Percentiles rank a stretch among this genome's conserved stretches.
Evolutionary conservation across 2,888 invertebrate species (phyloP).

Genomic region (Melanchra persicariae): DNA sequence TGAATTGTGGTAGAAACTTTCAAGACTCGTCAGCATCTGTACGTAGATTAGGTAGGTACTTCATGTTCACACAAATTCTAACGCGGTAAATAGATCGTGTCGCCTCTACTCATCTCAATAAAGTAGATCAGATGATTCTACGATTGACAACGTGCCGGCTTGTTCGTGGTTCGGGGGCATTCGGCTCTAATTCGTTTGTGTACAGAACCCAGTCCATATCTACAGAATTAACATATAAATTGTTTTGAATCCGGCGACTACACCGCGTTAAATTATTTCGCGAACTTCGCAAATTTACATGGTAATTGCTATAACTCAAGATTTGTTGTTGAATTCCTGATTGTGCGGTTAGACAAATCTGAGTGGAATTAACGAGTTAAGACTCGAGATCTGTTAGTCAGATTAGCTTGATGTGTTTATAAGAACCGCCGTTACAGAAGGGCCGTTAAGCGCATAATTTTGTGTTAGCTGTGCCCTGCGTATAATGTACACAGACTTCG

Average conservation of each 20-base stretch:
- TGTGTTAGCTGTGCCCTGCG: constrained; percentile 64
- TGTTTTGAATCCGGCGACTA: constrained; percentile 89
- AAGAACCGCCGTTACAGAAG: constrained; percentile 61
- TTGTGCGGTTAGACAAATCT: constrained; percentile 86
- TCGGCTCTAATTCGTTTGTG: constrained; percentile 68
- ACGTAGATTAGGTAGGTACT: too few species aligned
- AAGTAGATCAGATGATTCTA: constrained; percentile 24
- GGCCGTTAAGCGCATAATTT: constrained; percentile 64
- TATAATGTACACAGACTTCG: constrained; percentile 64
- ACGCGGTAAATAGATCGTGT: constrained; percentile 1
- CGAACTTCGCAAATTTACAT: constrained; percentile 90
- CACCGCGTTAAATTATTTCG: constrained; percentile 90
- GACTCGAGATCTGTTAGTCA: constrained; percentile 76
- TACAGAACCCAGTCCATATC: constrained; percentile 81
- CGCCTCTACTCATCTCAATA: constrained; percentile 29
- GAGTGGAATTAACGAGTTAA: constrained; percentile 82
- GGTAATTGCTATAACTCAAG: constrained; percentile 90
- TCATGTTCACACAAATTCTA: neutral
- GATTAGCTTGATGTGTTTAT: constrained; percentile 75
- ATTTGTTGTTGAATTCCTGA: constrained; percentile 88
- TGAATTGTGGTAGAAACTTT: neutral
- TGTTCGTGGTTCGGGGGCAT: constrained; percentile 50
- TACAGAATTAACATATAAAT: constrained; percentile 89
- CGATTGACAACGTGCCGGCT: constrained; percentile 56
- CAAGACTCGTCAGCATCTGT: neutral